phyloP scores from a whole-genome alignment of 2,797 vertebrate genomes.

The Saguinus oedipus region DNA sequence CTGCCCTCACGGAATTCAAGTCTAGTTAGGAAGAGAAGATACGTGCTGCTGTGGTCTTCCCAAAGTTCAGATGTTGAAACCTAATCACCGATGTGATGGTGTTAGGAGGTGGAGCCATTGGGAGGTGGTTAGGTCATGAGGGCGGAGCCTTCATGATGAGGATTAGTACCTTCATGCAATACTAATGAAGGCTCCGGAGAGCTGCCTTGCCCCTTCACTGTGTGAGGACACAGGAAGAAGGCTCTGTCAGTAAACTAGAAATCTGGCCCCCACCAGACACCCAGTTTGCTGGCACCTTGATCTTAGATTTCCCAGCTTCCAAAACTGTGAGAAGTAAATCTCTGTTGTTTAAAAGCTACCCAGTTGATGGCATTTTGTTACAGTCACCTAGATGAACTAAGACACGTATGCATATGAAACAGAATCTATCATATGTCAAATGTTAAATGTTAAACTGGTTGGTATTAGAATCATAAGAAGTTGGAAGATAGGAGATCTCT shows the following conservation, averaged over 20 bases:
- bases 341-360: not conserved
- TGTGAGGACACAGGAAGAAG: not conserved
- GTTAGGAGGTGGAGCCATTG: not conserved
- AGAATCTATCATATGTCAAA: not conserved
- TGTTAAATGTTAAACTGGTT: not conserved
- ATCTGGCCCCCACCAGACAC: not conserved
- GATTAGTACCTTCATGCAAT: too few relatives aligned
- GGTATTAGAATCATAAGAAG: not conserved
- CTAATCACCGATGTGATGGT: not conserved
- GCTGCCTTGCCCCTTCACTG: not conserved
- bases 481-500: not conserved
- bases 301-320: not conserved
- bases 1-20: not conserved
- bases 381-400: not conserved
- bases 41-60: rapidly evolving
- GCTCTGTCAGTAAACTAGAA: not conserved
- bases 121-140: too few relatives aligned
- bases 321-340: not conserved
- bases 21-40: not conserved
- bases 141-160: too few relatives aligned
- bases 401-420: not conserved
- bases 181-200: not conserved
- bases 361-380: not conserved
- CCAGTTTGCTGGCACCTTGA: too few relatives aligned
- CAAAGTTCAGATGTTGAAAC: not conserved